A percentile compares a stretch with the other conserved stretches of the same genome.
Conservation (phyloP, 2,113 vertebrate genomes). For the Setophaga kirtlandii region DNA sequence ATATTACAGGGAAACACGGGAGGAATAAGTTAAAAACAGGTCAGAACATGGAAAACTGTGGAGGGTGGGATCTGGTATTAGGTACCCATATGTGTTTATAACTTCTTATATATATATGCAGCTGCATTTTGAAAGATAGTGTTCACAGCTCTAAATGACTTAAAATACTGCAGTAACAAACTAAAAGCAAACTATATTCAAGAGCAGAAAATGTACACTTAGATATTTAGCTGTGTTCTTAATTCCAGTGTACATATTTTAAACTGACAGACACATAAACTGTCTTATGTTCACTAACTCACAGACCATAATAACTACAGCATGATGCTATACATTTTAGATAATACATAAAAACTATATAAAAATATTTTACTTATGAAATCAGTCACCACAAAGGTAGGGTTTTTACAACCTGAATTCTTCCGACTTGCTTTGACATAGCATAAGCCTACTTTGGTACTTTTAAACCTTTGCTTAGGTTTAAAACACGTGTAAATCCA, state of each 20-base stretch:
- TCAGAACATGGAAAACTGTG: slow-evolving; percentile 4
- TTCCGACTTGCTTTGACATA: neutral
- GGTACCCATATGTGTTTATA: neutral
- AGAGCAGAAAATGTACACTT: neutral
- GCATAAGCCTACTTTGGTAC: neutral
- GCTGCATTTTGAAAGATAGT: slow-evolving; percentile 20
- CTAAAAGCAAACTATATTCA: neutral
- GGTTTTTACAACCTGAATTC: slow-evolving; percentile 9
- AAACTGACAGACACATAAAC: neutral
- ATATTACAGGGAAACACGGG: neutral
- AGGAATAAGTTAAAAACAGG: slow-evolving; percentile 38
- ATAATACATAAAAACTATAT: neutral
- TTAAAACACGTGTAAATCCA: slow-evolving; percentile 40
- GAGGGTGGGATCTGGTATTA: neutral
- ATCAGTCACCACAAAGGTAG: slow-evolving; percentile 10
- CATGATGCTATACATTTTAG: neutral
- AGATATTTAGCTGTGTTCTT: neutral
- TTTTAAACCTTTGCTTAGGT: neutral
- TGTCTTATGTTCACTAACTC: neutral
- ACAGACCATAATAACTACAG: neutral
- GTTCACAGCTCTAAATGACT: neutral
- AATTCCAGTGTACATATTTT: neutral
- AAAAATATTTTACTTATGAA: slow-evolving; percentile 25
- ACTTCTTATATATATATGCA: neutral
- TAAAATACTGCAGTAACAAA: neutral